Evolutionary conservation across 2,113 vertebrate genomes (phyloP).

Genomic region (Ceyx margarethae): DNA sequence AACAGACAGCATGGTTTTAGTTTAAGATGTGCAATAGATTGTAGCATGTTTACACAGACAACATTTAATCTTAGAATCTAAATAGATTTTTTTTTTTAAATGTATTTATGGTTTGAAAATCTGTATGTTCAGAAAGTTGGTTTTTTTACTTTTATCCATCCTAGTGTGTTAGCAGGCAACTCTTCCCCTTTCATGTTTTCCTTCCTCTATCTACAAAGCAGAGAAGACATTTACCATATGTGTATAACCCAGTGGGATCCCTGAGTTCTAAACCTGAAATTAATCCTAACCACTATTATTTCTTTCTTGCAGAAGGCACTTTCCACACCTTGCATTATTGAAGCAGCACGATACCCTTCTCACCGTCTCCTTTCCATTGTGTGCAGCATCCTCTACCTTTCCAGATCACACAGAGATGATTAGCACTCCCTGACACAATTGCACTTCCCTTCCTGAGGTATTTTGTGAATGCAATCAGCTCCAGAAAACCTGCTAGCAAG

Average conservation of each 20-base stretch:
- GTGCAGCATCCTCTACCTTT: not conserved
- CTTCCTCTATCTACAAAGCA: not conserved
- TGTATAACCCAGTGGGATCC: not conserved
- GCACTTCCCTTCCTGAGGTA: not conserved
- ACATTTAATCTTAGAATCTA: not conserved
- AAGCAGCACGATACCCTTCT: not conserved
- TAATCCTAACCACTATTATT: not conserved
- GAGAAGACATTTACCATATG: not conserved
- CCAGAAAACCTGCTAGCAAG: not conserved
- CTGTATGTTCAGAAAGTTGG: not conserved
- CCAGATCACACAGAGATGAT: not conserved
- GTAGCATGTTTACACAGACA: not conserved
- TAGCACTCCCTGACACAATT: not conserved
- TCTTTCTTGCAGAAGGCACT: not conserved
- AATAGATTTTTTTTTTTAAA: not conserved
- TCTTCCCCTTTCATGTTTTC: not conserved
- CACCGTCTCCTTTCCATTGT: not conserved
- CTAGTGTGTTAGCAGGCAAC: not conserved
- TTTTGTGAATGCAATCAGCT: not conserved
- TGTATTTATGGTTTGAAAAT: not conserved
- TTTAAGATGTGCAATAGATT: not conserved
- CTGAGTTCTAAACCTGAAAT: not conserved
- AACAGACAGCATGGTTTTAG: not conserved
- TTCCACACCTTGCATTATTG: not conserved
- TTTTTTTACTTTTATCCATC: not conserved